Evolutionary conservation across 2,797 vertebrate genomes (phyloP), one percentile per base, ranked within the genome.

Genomic region (Sebastes goodei): DNA sequence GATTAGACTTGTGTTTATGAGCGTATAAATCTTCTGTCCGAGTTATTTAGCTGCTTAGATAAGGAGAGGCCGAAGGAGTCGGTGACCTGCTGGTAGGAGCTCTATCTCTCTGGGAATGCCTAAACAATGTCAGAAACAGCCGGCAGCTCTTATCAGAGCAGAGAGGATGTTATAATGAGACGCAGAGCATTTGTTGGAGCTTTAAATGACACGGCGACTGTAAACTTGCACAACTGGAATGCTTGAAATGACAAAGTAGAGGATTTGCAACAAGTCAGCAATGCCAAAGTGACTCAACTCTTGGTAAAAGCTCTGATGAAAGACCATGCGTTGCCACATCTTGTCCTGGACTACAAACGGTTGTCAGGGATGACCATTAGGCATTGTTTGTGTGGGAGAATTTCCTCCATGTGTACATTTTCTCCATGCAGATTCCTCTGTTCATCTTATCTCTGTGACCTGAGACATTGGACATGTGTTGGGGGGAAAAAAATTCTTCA

Each of bases 91-190:
- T 82, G 85, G 85, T 87, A 23, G 71, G 66, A 82, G 77, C 57
- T 78, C 75, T 80, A 88, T 94, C 92, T 84, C 83, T 82, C 33
- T 86, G 91, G 89, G 92, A 94, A 95, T 89, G 87, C 83, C 87
- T 94, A 94, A 96, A 94, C 93, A 95, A 86, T 90, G 93, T 89
- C 85, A 88, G 60, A 89, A 82, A 83, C 83, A 77, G 80, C 85
- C 68, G 32, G 82, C 74, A 83, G 85, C 78, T 59, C 82, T 89
- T 82, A 90, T 90, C 86, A 78, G 35, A 82, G 15, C 49, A 62
- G 71, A 63, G 27, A 73, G 25, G 27, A 27, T 61, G 74, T 70
- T 7, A 35, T 80, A 88, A 86, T 73, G 42, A 71, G 57, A 83
- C 62, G 25, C 3, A 17, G 53, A 78, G 20, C 30, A 67, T 75